phyloP scores from a whole-genome alignment of 2,113 vertebrate species.

The Rhadina sibilatrix region DNA sequence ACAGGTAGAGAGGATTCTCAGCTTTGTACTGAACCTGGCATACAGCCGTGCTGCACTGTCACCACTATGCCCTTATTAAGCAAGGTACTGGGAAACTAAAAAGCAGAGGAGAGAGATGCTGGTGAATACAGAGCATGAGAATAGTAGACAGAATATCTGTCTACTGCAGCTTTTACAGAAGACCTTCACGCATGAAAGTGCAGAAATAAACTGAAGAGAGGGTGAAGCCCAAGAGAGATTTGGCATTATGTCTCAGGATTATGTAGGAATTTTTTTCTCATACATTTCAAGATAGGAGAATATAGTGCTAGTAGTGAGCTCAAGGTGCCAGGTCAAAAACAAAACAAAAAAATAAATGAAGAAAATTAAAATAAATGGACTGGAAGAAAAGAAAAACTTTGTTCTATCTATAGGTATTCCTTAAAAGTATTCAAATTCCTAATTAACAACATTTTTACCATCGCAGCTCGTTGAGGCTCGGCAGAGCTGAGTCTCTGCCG shows the following conservation, averaged over 20 bases:
- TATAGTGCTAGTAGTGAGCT: not conserved
- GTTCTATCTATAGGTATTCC: not conserved
- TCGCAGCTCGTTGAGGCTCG: accelerated
- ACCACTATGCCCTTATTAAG: not conserved
- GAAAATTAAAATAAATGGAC: not conserved
- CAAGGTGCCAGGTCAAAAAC: not conserved
- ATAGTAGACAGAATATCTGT: not conserved
- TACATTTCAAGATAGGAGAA: not conserved
- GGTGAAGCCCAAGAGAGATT: not conserved
- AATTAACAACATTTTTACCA: not conserved
- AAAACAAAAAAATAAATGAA: accelerated
- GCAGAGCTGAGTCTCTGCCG: not conserved
- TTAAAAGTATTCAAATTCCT: not conserved
- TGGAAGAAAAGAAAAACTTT: not conserved
- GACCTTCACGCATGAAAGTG: not conserved
- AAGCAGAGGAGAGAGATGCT: not conserved
- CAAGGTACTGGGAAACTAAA: not conserved
- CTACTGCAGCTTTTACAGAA: not conserved
- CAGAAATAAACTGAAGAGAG: not conserved
- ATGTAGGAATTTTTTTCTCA: not conserved
- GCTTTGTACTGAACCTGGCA: not conserved
- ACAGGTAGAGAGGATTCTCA: not conserved
- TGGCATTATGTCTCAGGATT: not conserved
- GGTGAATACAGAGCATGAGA: not conserved
- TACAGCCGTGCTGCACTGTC: not conserved